Percentiles rank a stretch among this genome's conserved stretches.
phyloP scores from a whole-genome alignment of 2,888 invertebrate genomes.

The Pristionchus fissidentatus region DNA sequence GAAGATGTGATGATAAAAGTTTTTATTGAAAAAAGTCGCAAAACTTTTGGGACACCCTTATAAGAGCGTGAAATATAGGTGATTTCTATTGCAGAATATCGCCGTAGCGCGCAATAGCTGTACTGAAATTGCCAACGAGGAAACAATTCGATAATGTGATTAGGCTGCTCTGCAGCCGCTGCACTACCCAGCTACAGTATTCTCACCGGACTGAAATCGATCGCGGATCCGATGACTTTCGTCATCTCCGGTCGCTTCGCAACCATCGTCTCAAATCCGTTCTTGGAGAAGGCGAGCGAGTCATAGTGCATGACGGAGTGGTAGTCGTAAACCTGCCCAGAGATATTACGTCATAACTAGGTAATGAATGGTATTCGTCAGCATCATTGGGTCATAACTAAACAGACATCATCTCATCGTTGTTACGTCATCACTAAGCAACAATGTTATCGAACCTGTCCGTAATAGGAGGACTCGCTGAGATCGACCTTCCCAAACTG shows the following conservation, averaged over 20 bases:
- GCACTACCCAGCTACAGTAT: too few species aligned
- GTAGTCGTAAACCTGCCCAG: conserved; percentile 65
- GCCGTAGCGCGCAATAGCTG: too few species aligned
- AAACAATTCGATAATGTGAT: too few species aligned
- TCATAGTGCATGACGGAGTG: conserved; percentile 72
- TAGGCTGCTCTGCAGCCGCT: background rate
- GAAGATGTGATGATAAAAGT: too few species aligned
- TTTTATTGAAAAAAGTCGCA: too few species aligned
- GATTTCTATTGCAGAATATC: too few species aligned
- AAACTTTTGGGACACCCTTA: too few species aligned
- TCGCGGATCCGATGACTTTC: conserved; percentile 72
- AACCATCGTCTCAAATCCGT: conserved; percentile 71
- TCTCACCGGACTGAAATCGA: conserved; percentile 72
- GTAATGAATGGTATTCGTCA: background rate
- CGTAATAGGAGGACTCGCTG: conserved; percentile 74
- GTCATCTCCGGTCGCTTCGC: conserved; percentile 73
- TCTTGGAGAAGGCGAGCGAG: conserved; percentile 70
- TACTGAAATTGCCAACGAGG: too few species aligned
- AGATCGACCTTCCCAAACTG: conserved; percentile 75
- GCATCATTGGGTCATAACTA: background rate
- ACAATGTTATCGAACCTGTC: conserved; percentile 52
- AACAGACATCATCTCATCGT: background rate
- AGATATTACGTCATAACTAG: background rate
- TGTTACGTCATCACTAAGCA: background rate
- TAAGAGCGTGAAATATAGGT: too few species aligned